Evolutionary conservation across 1,140 invertebrate species (phyloP).

Genomic region (Drosophila hydei): DNA sequence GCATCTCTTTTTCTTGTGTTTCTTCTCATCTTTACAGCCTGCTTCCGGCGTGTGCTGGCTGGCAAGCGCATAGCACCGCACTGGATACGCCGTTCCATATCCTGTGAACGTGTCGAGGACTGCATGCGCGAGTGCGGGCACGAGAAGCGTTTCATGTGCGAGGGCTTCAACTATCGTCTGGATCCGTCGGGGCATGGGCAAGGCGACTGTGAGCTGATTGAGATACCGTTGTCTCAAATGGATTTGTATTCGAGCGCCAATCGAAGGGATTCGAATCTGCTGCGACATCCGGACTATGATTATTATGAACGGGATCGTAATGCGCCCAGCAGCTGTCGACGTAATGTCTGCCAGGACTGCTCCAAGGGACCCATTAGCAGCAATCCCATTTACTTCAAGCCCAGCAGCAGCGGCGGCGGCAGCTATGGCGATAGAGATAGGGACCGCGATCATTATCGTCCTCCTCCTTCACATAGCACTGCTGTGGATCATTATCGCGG

Average conservation of each 20-base stretch:
- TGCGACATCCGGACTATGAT: slow-evolving; percentile 89
- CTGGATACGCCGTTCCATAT: slow-evolving; percentile 87
- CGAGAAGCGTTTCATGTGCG: slow-evolving; percentile 90
- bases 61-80: slow-evolving; percentile 88
- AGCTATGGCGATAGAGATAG: slow-evolving; percentile 41
- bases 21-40: slow-evolving; percentile 85
- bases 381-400: slow-evolving; percentile 73
- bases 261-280: slow-evolving; percentile 72
- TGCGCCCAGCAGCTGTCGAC: slow-evolving; percentile 82
- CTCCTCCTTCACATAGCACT: slow-evolving; percentile 51
- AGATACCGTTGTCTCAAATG: slow-evolving; percentile 87
- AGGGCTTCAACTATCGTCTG: slow-evolving; percentile 92
- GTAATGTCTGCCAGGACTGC: slow-evolving; percentile 74
- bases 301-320: slow-evolving; percentile 90
- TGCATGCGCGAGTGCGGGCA: slow-evolving; percentile 90
- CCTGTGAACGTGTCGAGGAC: slow-evolving; percentile 89
- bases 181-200: slow-evolving; percentile 87
- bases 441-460: slow-evolving; percentile 51
- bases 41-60: slow-evolving; percentile 89
- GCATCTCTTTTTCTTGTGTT: slow-evolving; percentile 13
- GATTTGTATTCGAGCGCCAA: slow-evolving; percentile 85
- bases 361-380: slow-evolving; percentile 62
- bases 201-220: slow-evolving; percentile 90
- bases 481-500: slow-evolving; percentile 79
- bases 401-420: slow-evolving; percentile 47